phyloP scores from a whole-genome alignment of 2,888 invertebrate genomes.

The Noctua janthina region DNA sequence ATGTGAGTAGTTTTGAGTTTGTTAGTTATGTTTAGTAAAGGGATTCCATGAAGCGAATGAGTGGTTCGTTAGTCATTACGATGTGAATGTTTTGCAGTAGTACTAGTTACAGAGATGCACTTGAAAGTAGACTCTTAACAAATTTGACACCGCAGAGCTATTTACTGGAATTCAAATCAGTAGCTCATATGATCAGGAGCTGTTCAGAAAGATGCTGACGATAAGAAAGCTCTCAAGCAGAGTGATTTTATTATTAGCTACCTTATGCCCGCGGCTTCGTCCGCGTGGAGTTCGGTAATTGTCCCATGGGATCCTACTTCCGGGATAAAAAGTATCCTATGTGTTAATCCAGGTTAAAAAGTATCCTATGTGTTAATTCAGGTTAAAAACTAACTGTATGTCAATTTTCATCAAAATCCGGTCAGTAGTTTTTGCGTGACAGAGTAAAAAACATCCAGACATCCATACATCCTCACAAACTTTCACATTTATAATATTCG shows the following conservation, averaged over 20 bases:
- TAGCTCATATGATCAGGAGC: neutral
- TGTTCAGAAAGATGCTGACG: neutral
- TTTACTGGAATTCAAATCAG: neutral
- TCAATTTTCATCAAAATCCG: no score
- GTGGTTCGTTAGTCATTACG: slow-evolving; percentile 7
- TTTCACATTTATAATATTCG: no score
- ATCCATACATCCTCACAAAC: no score
- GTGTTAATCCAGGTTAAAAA: no score
- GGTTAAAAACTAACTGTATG: no score
- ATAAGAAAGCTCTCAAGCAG: neutral
- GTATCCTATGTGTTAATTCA: no score
- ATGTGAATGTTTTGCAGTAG: neutral
- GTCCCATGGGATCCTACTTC: no score
- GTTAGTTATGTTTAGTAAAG: neutral
- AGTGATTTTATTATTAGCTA: neutral
- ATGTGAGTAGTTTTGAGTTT: slow-evolving; percentile 5
- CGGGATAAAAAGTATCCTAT: no score
- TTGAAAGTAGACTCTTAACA: neutral
- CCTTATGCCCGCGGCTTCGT: no score
- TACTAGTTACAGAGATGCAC: neutral
- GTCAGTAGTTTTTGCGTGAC: no score
- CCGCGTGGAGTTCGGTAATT: no score
- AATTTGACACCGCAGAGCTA: neutral
- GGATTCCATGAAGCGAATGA: neutral
- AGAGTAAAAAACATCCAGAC: no score